These are phyloP conservation scores for Muscina levida DNA, from an alignment of 2,888 invertebrate genomes.

Conservation along the genomic window DNA sequence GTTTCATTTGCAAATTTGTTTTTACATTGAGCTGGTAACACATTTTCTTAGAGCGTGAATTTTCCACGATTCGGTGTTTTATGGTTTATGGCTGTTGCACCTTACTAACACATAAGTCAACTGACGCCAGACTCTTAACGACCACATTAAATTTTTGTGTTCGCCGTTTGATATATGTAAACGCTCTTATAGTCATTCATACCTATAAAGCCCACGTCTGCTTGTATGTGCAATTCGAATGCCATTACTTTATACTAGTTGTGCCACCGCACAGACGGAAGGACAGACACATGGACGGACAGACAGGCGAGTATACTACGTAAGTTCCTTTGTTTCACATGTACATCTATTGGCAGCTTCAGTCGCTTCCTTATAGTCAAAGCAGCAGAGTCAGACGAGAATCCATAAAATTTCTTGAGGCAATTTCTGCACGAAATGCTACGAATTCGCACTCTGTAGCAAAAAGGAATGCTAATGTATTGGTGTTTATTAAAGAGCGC, in stretches of 20 bases:
- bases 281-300: slow-evolving; percentile 2
- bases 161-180: slow-evolving; percentile 16
- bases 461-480: neutral
- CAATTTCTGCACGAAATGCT: slow-evolving; percentile 48
- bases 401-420: slow-evolving; percentile 42
- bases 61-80: slow-evolving; percentile 22
- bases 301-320: neutral
- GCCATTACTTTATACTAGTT: too few species aligned
- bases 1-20: slow-evolving; percentile 34
- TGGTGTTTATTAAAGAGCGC: slow-evolving; percentile 22
- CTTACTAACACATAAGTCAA: slow-evolving; percentile 65
- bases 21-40: neutral
- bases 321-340: too few species aligned
- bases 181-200: neutral
- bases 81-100: slow-evolving; percentile 58
- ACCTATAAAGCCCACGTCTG: neutral
- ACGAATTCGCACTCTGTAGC: neutral
- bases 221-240: neutral
- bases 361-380: slow-evolving; percentile 41
- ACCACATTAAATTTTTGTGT: slow-evolving; percentile 60
- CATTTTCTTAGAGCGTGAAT: slow-evolving; percentile 11
- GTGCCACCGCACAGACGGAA: neutral
- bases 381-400: slow-evolving; percentile 2
- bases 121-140: slow-evolving; percentile 65
- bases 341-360: slow-evolving; percentile 38